Base-by-base conservation (phyloP, 2,113 vertebrate species). In the Urocolius indicus region DNA sequence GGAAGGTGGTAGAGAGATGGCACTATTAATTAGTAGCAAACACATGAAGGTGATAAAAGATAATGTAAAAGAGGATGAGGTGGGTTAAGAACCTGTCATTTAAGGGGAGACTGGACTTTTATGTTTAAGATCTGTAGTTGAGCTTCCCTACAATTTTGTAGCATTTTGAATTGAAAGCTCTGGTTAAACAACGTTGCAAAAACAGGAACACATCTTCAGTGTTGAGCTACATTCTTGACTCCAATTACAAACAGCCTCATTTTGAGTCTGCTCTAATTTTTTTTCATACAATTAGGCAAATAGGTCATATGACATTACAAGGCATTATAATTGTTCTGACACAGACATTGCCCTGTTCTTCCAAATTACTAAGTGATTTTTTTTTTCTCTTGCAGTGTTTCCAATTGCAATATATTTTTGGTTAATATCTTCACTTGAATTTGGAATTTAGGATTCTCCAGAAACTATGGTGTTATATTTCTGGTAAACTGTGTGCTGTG, bases 1-100 rank as follows among this genome's bases (percentile, higher is more conserved):
- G 73, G 83, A 93, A 75, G 29, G 46, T 78, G 90, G 65, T 41
- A 74, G 75, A 41, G 34, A 91, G 58, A 83, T 89, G 93, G 92
- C 84, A 81, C 65, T 67, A 84, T 91, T 96, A 96, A 92, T 97
- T 93, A 83, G 69, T 22, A 30, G 14, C 62, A 94, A 95, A 85
- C 30, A 80, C 51, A 29, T 30, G 81, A 97, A 94, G 77, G 91
- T 94, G 90, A 95, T 94, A 95, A 86, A 93, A 54, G 68, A 69
- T 76, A 76, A 65, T n/a, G 27, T 67, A 58, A 72, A 67, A 92
- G 23, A 26, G 55, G 49, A 66, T 34, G 71, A 75, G 59, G 48
- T 54, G 69, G 38, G 59, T 93, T 89, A 77, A 48, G 54, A 90
- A 89, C 7, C 29, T 92, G 58, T 57, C 34, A 92, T 90, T 93